These are phyloP conservation scores for Metalampra italica DNA, from an alignment of 2,888 invertebrate species.

Conservation along the genomic window DNA sequence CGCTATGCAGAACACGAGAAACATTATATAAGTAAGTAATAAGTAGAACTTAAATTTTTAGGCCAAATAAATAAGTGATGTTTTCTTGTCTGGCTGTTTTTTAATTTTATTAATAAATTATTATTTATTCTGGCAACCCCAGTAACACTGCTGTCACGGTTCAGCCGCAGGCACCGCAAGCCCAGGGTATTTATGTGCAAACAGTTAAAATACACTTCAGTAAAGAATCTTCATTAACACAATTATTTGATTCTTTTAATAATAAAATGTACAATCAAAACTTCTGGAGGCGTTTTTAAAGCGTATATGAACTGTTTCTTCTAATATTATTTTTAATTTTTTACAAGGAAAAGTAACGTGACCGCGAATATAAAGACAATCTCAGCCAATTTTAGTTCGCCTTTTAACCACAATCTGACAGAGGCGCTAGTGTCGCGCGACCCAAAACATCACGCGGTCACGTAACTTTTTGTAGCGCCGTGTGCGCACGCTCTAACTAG, in stretches of 20 bases:
- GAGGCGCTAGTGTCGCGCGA: background rate
- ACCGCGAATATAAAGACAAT: background rate
- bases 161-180: slow-evolving; percentile 33
- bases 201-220: background rate
- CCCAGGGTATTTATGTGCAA: slow-evolving; percentile 19
- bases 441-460: background rate
- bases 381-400: background rate
- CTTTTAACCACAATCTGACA: background rate
- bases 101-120: too few species aligned
- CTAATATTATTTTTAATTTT: background rate
- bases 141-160: slow-evolving; percentile 31
- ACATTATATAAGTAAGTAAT: too few species aligned
- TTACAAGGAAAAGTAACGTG: slow-evolving; percentile 1
- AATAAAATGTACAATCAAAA: background rate
- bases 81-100: too few species aligned
- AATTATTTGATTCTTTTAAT: too few species aligned
- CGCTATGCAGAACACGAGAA: too few species aligned
- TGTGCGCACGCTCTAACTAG: slow-evolving; percentile 59
- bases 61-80: too few species aligned
- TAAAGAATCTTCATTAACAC: too few species aligned
- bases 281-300: too few species aligned
- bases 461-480: slow-evolving; percentile 41
- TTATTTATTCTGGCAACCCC: background rate
- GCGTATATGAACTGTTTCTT: background rate
- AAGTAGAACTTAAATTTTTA: too few species aligned